Conservation (phyloP, 2,113 vertebrate species). For the Orthochromis malagaraziensis region DNA sequence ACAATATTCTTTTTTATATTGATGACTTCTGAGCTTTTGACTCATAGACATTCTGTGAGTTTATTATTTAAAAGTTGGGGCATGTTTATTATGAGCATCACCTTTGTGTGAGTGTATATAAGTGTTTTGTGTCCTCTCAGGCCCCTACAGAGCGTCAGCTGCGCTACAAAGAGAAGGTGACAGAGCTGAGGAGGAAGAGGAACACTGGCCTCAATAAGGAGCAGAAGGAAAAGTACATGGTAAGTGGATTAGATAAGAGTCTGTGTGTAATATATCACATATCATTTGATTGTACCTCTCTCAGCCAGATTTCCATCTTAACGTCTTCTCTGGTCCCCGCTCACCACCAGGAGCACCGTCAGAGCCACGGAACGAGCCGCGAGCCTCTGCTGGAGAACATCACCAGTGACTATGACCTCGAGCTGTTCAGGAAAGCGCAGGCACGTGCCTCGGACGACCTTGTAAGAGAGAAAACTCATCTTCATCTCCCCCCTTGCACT, state of each 20-base stretch:
- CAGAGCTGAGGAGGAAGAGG: constrained; percentile 94
- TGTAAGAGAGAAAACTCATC: constrained; percentile 83
- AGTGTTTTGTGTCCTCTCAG: constrained; percentile 57
- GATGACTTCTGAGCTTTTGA: neutral
- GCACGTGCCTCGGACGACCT: constrained; percentile 94
- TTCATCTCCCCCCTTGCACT: constrained; percentile 19
- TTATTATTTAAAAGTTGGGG: neutral
- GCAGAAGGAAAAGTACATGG: constrained; percentile 92
- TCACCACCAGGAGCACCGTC: constrained; percentile 80
- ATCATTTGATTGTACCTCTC: neutral
- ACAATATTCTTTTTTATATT: neutral
- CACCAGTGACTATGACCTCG: constrained; percentile 97
- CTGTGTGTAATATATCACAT: neutral
- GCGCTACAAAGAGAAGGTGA: constrained; percentile 96
- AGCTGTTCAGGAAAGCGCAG: constrained; percentile 97
- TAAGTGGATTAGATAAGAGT: constrained; percentile 32
- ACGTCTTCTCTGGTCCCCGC: no score
- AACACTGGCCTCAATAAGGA: constrained; percentile 89
- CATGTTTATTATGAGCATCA: neutral
- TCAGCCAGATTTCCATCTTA: neutral
- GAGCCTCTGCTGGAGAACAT: constrained; percentile 96
- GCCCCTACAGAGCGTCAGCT: constrained; percentile 88
- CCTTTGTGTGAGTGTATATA: neutral
- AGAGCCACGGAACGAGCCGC: constrained; percentile 83
- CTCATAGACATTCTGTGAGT: neutral